Evolutionary conservation across 2,797 vertebrate genomes (phyloP).

Genomic region (Oreochromis grahami): DNA sequence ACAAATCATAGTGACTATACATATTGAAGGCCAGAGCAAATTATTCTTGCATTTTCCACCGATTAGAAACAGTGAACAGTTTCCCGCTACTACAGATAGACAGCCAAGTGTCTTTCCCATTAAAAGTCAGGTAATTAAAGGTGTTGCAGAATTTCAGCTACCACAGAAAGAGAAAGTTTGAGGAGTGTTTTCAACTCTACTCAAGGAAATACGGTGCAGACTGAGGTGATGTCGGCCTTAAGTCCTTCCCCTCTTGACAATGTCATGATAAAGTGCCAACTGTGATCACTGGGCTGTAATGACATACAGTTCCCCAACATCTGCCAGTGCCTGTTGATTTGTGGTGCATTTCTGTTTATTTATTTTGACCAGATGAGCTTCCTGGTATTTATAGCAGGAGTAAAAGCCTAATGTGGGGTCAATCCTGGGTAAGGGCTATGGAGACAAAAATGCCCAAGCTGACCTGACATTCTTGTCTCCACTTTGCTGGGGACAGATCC

Average conservation of each 20-base stretch:
- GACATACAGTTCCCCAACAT: conserved; percentile 48
- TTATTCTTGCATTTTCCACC: not conserved
- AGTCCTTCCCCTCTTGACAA: not conserved
- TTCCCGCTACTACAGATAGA: not conserved
- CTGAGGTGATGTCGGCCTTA: not conserved
- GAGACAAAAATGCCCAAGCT: conserved; percentile 71
- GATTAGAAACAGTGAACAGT: not conserved
- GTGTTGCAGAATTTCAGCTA: not conserved
- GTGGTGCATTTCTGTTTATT: conserved; percentile 67
- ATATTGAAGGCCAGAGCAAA: not conserved
- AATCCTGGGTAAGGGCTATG: conserved; percentile 49
- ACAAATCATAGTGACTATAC: not conserved
- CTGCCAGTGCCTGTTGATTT: conserved; percentile 59
- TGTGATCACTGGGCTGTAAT: conserved; percentile 19
- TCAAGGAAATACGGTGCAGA: not conserved
- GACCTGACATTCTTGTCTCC: conserved; percentile 72
- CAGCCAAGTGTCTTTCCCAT: not conserved
- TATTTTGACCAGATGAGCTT: conserved; percentile 76
- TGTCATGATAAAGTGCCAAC: not conserved
- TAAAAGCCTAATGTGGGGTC: conserved; percentile 69
- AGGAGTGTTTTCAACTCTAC: too few relatives aligned
- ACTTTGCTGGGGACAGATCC: conserved; percentile 52
- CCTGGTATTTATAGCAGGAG: conserved; percentile 75
- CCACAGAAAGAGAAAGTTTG: not conserved
- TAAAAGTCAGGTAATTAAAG: not conserved